phyloP scores from a whole-genome alignment of 1,140 invertebrate species.

The Lepidurus arcticus region DNA sequence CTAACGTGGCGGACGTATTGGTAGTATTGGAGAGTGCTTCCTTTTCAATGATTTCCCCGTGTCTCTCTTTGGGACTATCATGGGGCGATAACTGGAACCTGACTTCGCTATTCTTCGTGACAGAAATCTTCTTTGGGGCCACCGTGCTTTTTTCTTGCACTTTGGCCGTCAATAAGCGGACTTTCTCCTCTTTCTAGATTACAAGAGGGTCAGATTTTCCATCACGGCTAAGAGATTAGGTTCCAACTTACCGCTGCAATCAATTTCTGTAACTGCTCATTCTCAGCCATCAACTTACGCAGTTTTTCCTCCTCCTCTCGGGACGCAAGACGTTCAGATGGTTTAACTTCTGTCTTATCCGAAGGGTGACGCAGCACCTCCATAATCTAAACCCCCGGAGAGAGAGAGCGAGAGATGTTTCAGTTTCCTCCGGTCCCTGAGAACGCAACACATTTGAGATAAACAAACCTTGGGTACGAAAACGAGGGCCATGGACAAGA shows the following conservation, averaged over 20 bases:
- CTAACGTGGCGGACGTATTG: constrained; percentile 3
- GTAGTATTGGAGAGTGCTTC: not conserved
- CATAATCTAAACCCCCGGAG: constrained; percentile 57
- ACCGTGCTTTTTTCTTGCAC: constrained; percentile 64
- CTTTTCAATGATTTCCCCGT: constrained; percentile 8
- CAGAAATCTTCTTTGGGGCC: not conserved
- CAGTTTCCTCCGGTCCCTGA: constrained; percentile 1
- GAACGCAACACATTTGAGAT: constrained; percentile 24
- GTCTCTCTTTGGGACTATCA: not conserved
- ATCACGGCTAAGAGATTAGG: no score
- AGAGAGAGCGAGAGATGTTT: constrained; percentile 30
- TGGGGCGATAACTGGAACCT: constrained; percentile 7
- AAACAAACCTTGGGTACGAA: constrained; percentile 84
- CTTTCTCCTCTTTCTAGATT: constrained; percentile 80
- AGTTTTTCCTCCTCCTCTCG: constrained; percentile 93
- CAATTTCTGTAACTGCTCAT: constrained; percentile 90
- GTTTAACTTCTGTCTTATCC: constrained; percentile 62
- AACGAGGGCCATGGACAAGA: constrained; percentile 93
- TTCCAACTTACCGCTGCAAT: constrained; percentile 71
- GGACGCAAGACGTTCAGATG: constrained; percentile 75
- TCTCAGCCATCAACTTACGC: constrained; percentile 87
- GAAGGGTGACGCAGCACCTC: constrained; percentile 75
- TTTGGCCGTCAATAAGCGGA: constrained; percentile 68
- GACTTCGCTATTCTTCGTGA: constrained; percentile 12
- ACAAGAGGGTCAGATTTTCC: constrained; percentile 27